Percentiles rank a stretch among this genome's conserved stretches.
Evolutionary conservation across 2,797 vertebrate genomes (phyloP).

Genomic region (Perodicticus potto): DNA sequence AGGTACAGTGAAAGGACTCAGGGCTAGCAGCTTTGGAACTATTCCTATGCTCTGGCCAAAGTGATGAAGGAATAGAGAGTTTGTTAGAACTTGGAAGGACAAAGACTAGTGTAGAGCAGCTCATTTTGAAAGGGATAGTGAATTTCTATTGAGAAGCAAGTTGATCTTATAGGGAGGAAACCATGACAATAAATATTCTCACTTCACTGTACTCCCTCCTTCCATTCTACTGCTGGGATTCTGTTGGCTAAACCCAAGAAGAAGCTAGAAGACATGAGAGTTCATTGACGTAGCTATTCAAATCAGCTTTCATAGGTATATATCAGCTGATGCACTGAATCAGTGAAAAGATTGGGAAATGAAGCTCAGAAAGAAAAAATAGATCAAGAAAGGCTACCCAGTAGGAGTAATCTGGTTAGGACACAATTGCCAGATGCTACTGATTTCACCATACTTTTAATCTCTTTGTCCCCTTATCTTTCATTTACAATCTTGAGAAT

Average conservation of each 20-base stretch:
- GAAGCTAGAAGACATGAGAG: neutral
- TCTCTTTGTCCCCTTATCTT: slow-evolving; percentile 5
- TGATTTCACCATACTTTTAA: slow-evolving; percentile 1
- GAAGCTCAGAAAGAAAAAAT: neutral
- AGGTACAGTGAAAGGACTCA: neutral
- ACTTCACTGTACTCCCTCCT: neutral
- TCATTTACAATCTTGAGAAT: slow-evolving; percentile 6
- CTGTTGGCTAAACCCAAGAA: neutral
- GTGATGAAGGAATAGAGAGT: neutral
- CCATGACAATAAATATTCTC: neutral
- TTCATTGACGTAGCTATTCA: neutral
- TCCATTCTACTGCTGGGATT: slow-evolving; percentile 6
- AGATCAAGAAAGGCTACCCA: neutral
- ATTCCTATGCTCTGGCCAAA: neutral
- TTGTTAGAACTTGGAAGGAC: slow-evolving; percentile 34
- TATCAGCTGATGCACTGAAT: neutral
- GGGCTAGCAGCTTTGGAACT: neutral
- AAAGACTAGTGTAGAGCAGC: neutral
- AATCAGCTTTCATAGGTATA: neutral
- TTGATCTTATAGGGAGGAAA: neutral
- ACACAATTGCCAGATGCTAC: neutral
- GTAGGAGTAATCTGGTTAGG: neutral
- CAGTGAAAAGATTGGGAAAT: neutral
- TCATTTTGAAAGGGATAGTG: neutral
- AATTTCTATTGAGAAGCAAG: slow-evolving; percentile 46